phyloP scores from a whole-genome alignment of 2,888 invertebrate genomes.

The Drosophila sordidula region DNA sequence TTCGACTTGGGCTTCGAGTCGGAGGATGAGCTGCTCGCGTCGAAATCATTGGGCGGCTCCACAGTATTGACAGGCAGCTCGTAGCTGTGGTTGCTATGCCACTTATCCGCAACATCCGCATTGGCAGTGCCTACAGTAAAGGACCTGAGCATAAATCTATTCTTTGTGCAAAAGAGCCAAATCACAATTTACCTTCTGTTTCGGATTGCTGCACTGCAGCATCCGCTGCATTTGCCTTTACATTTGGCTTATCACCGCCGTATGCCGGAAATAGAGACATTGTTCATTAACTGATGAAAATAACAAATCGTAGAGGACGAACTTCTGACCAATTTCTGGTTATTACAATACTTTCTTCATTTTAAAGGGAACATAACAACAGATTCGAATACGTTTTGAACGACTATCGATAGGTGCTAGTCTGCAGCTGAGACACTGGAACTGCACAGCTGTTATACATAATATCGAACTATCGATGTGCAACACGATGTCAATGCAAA shows the following conservation, averaged over 20 bases:
- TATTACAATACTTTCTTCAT: not conserved
- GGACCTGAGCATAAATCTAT: not conserved
- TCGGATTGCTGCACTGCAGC: not conserved
- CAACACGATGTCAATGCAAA: too few species aligned
- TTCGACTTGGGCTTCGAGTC: not conserved
- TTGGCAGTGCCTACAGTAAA: not conserved
- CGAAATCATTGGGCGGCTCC: not conserved
- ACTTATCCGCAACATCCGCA: not conserved
- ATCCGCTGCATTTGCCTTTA: not conserved
- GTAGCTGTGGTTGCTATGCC: constrained; percentile 35
- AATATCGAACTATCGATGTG: not conserved
- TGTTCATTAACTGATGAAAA: not conserved
- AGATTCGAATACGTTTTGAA: constrained; percentile 1
- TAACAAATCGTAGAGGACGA: not conserved
- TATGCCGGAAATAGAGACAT: constrained; percentile 64
- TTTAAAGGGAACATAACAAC: not conserved
- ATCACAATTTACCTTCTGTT: constrained; percentile 1
- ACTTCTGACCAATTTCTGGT: not conserved
- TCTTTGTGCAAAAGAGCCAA: not conserved
- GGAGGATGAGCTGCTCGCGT: not conserved
- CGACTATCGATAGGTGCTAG: constrained; percentile 1
- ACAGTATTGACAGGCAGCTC: not conserved
- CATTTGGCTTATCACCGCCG: not conserved
- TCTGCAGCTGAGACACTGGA: not conserved
- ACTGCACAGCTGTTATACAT: not conserved